Conservation (phyloP, 2,888 invertebrate species). For the Macaria liturata region DNA sequence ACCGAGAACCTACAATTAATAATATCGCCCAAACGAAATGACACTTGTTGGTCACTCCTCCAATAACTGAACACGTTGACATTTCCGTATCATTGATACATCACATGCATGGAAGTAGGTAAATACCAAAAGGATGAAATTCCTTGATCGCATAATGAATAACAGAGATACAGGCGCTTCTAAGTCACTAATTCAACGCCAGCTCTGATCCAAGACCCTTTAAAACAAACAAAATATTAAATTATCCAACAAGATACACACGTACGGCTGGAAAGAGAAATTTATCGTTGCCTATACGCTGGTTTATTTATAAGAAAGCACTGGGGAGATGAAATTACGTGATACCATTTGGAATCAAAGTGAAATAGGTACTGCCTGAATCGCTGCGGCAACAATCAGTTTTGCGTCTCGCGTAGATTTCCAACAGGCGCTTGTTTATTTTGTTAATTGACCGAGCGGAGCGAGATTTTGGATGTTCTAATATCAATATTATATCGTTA, state of each 20-base stretch:
- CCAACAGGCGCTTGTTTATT: background rate
- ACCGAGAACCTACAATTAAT: too few relatives aligned
- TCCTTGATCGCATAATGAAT: too few relatives aligned
- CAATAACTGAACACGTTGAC: too few relatives aligned
- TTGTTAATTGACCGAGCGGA: background rate
- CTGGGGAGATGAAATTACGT: slow-evolving; percentile 82
- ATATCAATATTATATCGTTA: too few relatives aligned
- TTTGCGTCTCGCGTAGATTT: slow-evolving; percentile 36
- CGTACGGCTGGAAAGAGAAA: slow-evolving; percentile 72
- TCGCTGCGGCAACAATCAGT: slow-evolving; percentile 41
- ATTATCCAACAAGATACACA: slow-evolving; percentile 69
- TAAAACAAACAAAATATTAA: slow-evolving; percentile 75
- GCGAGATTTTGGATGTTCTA: too few relatives aligned
- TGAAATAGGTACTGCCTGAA: slow-evolving; percentile 70
- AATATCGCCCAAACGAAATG: too few relatives aligned
- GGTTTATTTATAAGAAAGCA: slow-evolving; percentile 82
- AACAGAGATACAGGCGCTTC: too few relatives aligned
- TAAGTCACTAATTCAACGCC: slow-evolving; percentile 59
- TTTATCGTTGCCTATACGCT: slow-evolving; percentile 80
- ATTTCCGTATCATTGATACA: too few relatives aligned
- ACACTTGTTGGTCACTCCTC: too few relatives aligned
- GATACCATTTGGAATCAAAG: slow-evolving; percentile 81
- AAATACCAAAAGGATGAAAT: too few relatives aligned
- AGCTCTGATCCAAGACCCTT: slow-evolving; percentile 54
- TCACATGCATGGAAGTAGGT: too few relatives aligned